A percentile compares a stretch with the other conserved stretches of the same genome.
phyloP scores from a whole-genome alignment of 2,113 vertebrate genomes.

The Scalopus aquaticus region DNA sequence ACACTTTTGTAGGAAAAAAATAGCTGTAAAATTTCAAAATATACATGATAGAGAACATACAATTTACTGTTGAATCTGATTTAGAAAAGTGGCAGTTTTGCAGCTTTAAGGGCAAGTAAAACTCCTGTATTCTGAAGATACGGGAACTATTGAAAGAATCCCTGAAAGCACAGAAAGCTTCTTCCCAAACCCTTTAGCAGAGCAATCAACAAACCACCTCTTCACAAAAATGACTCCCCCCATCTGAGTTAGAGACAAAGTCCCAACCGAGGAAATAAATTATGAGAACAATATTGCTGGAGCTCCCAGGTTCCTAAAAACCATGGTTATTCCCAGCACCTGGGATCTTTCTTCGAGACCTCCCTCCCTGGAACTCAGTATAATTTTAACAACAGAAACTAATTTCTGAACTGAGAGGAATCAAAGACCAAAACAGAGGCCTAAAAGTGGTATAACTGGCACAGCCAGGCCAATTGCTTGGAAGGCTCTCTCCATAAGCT shows the following conservation, averaged over 20 bases:
- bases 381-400: constrained; percentile 34
- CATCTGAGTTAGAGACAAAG: constrained; percentile 35
- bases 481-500: neutral
- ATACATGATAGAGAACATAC: constrained; percentile 18
- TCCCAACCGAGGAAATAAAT: constrained; percentile 20
- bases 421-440: constrained; percentile 29
- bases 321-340: neutral
- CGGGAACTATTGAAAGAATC: neutral
- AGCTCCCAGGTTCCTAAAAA: constrained; percentile 6
- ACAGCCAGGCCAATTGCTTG: neutral
- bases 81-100: constrained; percentile 45
- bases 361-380: neutral
- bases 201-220: neutral
- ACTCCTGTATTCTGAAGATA: constrained; percentile 24
- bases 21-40: neutral
- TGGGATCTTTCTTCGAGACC: neutral
- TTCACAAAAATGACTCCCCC: constrained; percentile 36
- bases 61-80: constrained; percentile 30
- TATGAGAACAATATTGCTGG: constrained; percentile 15
- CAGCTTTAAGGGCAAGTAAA: constrained; percentile 57
- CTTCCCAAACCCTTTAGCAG: constrained; percentile 18
- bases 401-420: constrained; percentile 43
- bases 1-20: neutral
- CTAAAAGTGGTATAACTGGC: neutral
- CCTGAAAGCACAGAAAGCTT: neutral